Percentiles rank a stretch among this genome's conserved stretches.
Evolutionary conservation across 2,113 vertebrate genomes (phyloP).

Genomic region (Trematomus loennbergii): DNA sequence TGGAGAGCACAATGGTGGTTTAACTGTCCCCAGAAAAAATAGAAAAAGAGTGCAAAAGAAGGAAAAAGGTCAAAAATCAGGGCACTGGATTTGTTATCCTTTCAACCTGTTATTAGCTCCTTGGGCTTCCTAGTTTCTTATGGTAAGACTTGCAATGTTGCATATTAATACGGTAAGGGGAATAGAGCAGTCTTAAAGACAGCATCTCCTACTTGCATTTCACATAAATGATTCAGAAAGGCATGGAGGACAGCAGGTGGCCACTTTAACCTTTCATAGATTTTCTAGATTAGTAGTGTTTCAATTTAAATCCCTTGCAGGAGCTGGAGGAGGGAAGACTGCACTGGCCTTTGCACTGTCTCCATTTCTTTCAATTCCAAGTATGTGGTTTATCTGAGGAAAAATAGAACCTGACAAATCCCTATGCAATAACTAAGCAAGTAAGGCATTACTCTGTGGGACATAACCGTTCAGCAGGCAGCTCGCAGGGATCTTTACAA

Average conservation of each 20-base stretch:
- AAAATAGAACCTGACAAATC: constrained; percentile 16
- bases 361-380: constrained; percentile 6
- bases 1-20: too few species aligned
- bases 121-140: constrained; percentile 18
- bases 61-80: too few species aligned
- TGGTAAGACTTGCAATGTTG: constrained; percentile 1
- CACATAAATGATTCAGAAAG: constrained; percentile 55
- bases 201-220: neutral
- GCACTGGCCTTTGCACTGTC: neutral
- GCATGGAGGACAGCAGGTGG: constrained; percentile 42
- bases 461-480: constrained; percentile 33
- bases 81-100: constrained; percentile 4
- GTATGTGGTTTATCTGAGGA: constrained; percentile 6
- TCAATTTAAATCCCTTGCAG: constrained; percentile 38
- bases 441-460: constrained; percentile 18
- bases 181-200: constrained; percentile 24
- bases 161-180: constrained; percentile 38
- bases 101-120: constrained; percentile 11
- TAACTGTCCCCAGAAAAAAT: too few species aligned
- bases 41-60: too few species aligned
- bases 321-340: neutral
- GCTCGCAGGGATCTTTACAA: constrained; percentile 11
- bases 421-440: constrained; percentile 22
- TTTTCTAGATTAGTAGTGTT: constrained; percentile 50
- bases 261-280: constrained; percentile 55